Conservation (phyloP, 2,113 vertebrate species). For the Sylvilagus bachmani region DNA sequence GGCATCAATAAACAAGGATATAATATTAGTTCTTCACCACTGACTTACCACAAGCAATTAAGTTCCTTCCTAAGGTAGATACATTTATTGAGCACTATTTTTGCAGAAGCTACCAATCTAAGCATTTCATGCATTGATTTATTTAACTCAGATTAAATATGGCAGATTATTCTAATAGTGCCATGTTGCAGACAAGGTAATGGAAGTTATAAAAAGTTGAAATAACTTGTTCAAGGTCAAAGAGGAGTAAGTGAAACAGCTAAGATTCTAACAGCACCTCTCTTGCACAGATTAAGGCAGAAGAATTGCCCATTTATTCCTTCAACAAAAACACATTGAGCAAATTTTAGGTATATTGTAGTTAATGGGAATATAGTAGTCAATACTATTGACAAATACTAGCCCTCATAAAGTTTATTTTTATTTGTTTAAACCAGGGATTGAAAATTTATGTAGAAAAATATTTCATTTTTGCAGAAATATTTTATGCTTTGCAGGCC, state of each 20-base stretch:
- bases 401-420: background rate
- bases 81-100: background rate
- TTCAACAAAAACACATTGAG: background rate
- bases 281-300: background rate
- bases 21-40: background rate
- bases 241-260: background rate
- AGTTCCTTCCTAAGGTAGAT: background rate
- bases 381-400: background rate
- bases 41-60: background rate
- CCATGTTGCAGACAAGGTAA: background rate
- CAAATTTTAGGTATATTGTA: background rate
- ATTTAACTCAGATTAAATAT: background rate
- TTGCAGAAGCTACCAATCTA: background rate
- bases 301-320: background rate
- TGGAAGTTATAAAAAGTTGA: background rate
- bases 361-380: background rate
- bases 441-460: background rate
- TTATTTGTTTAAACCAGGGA: background rate
- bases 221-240: background rate
- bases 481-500: background rate
- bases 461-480: background rate
- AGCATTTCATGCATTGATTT: background rate
- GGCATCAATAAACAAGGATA: background rate
- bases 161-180: background rate
- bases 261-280: background rate